These are phyloP conservation scores for Yoshiicerus persimilis DNA, from an alignment of 1,140 invertebrate species.

Conservation along the genomic window DNA sequence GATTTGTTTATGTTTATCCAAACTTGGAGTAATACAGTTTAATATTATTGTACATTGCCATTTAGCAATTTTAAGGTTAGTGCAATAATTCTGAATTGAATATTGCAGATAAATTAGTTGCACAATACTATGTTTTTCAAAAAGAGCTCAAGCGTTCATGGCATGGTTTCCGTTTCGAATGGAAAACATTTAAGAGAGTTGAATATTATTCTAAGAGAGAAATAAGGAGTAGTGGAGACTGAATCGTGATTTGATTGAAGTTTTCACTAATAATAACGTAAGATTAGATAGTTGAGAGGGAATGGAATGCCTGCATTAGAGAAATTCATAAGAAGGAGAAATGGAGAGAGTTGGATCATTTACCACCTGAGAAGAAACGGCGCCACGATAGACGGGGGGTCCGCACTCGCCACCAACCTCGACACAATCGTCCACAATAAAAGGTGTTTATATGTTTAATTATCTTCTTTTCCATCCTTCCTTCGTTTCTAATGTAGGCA, in stretches of 20 bases:
- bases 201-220: too few species aligned
- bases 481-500: neutral
- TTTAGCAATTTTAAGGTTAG: too few species aligned
- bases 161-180: too few species aligned
- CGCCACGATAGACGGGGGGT: slow-evolving; percentile 38
- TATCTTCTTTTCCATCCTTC: slow-evolving; percentile 16
- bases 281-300: neutral
- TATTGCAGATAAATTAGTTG: too few species aligned
- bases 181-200: too few species aligned
- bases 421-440: slow-evolving; percentile 21
- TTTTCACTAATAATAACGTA: neutral
- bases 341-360: slow-evolving; percentile 32
- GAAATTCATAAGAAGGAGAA: neutral
- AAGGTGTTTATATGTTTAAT: slow-evolving; percentile 40
- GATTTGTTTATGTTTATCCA: too few species aligned
- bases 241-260: slow-evolving; percentile 9
- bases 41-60: too few species aligned
- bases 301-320: neutral
- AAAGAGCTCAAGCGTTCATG: too few species aligned
- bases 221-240: neutral
- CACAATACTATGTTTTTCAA: too few species aligned
- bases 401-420: slow-evolving; percentile 23
- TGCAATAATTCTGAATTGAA: too few species aligned
- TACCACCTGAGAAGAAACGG: slow-evolving; percentile 44
- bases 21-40: too few species aligned